Evolutionary conservation across 2,888 invertebrate species (phyloP).

Genomic region (Pollenia angustigena): DNA sequence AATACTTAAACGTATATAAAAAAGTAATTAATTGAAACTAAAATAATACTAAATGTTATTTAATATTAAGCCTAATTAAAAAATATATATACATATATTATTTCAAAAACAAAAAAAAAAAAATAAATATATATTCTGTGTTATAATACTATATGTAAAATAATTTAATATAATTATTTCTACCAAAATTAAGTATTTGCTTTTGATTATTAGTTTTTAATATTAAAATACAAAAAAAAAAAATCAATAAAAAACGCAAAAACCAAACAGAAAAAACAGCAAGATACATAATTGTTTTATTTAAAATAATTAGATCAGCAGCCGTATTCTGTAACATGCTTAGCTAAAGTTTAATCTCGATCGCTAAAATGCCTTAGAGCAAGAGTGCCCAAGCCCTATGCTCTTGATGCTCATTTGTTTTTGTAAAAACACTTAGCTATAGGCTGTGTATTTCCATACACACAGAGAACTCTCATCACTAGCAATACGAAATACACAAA

Average conservation of each 20-base stretch:
- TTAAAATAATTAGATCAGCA: neutral
- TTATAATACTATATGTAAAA: conserved; percentile 71
- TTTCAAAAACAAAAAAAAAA: conserved; percentile 39
- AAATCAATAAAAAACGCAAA: conserved; percentile 71
- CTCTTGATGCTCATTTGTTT: no score
- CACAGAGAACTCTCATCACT: no score
- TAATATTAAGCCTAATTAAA: conserved; percentile 72
- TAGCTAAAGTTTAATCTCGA: no score
- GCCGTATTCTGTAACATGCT: no score
- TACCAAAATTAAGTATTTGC: conserved; percentile 73
- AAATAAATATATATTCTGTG: conserved; percentile 60
- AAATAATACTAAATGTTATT: conserved; percentile 73
- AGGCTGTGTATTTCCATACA: no score
- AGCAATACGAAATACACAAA: no score
- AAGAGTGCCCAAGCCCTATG: no score
- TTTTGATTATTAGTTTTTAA: conserved; percentile 74
- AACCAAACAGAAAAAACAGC: conserved; percentile 69
- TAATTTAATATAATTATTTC: conserved; percentile 70
- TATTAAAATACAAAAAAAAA: conserved; percentile 66
- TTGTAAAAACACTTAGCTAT: no score
- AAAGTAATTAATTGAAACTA: conserved; percentile 45
- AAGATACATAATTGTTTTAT: conserved; percentile 59
- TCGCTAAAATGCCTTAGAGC: no score
- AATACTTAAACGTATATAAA: conserved; percentile 67
- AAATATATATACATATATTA: conserved; percentile 6